These are phyloP conservation scores for Xenus cinereus DNA, from an alignment of 2,113 vertebrate species.

Conservation along the genomic window DNA sequence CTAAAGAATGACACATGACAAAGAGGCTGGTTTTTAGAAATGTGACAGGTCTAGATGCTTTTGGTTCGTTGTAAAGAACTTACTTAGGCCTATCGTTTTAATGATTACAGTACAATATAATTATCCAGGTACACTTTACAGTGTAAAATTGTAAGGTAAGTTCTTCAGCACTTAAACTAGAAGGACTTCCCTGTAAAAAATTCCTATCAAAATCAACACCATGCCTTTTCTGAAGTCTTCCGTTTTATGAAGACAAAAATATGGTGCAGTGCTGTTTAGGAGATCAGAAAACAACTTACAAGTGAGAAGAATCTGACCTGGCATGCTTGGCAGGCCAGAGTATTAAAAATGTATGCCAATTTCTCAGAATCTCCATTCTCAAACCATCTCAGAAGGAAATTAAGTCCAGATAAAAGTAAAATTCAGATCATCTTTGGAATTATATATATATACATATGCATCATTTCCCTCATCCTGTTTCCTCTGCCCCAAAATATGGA, in stretches of 20 bases:
- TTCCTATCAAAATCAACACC: background rate
- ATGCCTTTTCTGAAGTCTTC: constrained; percentile 10
- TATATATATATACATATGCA: background rate
- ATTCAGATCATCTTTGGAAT: background rate
- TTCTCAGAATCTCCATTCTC: background rate
- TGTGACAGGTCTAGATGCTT: background rate
- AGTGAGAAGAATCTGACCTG: constrained; percentile 7
- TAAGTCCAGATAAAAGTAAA: background rate
- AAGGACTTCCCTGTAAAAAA: background rate
- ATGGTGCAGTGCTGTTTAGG: background rate
- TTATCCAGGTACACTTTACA: background rate
- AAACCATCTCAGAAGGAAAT: background rate
- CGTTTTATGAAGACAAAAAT: background rate
- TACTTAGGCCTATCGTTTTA: background rate
- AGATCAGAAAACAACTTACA: constrained; percentile 28
- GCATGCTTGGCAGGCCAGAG: background rate
- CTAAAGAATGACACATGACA: background rate
- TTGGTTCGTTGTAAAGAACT: background rate
- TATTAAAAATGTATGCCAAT: background rate
- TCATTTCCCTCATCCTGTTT: accelerated
- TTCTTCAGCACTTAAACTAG: background rate
- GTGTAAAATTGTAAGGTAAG: background rate
- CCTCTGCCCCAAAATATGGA: background rate
- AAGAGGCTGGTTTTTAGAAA: background rate
- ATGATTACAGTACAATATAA: background rate